These are phyloP conservation scores for Phoeniculus purpureus DNA, from an alignment of 2,797 vertebrate genomes.

Conservation along the genomic window DNA sequence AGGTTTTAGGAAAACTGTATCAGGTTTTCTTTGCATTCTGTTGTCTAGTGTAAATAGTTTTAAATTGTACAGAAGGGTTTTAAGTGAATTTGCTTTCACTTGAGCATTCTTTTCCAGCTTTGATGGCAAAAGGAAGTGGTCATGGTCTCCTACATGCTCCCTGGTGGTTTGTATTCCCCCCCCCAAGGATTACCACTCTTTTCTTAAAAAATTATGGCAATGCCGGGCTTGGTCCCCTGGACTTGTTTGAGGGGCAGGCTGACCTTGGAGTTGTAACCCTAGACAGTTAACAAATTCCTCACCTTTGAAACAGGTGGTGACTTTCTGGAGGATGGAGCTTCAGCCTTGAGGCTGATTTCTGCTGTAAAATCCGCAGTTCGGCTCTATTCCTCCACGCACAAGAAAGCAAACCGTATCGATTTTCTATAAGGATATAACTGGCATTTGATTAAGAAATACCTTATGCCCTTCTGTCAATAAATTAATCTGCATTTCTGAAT, in stretches of 20 bases:
- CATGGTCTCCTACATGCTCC: accelerated
- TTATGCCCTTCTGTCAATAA: not conserved
- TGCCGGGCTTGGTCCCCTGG: accelerated
- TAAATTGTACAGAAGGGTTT: not conserved
- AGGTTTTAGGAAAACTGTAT: not conserved
- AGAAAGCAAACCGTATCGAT: not conserved
- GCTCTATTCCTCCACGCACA: not conserved
- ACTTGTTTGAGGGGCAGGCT: not conserved
- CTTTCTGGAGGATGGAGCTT: not conserved
- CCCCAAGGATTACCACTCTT: not conserved
- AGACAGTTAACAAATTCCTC: slow-evolving; percentile 30
- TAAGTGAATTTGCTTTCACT: not conserved
- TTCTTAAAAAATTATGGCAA: accelerated
- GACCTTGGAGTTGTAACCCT: slow-evolving; percentile 31
- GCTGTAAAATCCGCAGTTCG: not conserved
- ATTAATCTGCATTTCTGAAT: not conserved
- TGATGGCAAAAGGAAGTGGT: not conserved
- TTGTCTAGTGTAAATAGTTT: not conserved
- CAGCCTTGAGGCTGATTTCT: not conserved
- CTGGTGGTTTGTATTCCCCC: not conserved
- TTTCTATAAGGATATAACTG: not conserved
- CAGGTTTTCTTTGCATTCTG: not conserved
- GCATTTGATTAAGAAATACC: not conserved
- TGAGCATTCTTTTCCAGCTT: not conserved
- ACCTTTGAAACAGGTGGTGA: not conserved